These are phyloP conservation scores for Drosophila robusta DNA, from an alignment of 2,888 invertebrate genomes.

Conservation along the genomic window DNA sequence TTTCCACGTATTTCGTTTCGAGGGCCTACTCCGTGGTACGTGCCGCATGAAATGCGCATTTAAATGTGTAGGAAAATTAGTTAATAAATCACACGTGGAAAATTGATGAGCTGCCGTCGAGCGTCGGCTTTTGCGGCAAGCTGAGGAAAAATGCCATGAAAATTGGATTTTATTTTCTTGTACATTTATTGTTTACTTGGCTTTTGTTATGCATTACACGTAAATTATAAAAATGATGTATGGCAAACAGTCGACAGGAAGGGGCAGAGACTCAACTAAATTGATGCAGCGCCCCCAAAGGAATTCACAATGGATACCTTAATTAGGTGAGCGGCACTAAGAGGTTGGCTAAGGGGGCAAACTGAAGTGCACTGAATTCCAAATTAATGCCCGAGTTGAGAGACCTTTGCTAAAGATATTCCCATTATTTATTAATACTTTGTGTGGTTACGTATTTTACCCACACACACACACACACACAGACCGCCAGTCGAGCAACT, in stretches of 20 bases:
- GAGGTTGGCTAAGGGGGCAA: background rate
- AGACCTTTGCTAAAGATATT: conserved; percentile 31
- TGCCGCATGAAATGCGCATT: conserved; percentile 71
- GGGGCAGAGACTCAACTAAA: conserved; percentile 21
- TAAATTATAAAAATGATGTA: conserved; percentile 70
- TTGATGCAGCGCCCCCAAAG: conserved; percentile 37
- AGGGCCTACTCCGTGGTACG: conserved; percentile 44
- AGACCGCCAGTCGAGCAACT: conserved; percentile 6
- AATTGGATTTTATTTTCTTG: conserved; percentile 48
- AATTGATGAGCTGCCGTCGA: conserved; percentile 74
- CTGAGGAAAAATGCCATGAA: conserved; percentile 33
- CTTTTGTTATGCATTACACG: conserved; percentile 64
- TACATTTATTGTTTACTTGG: conserved; percentile 58
- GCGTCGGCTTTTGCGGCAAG: conserved; percentile 35
- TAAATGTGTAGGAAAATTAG: conserved; percentile 78
- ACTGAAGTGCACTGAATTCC: conserved; percentile 50
- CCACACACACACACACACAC: conserved; percentile 1
- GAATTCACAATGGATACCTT: conserved; percentile 54
- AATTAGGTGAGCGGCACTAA: conserved; percentile 43
- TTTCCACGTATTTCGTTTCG: conserved; percentile 53
- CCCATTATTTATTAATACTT: conserved; percentile 48
- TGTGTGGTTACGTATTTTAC: conserved; percentile 12
- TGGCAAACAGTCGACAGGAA: conserved; percentile 18
- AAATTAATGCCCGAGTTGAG: conserved; percentile 44
- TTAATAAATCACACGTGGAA: conserved; percentile 78